Evolutionary conservation across 2,797 vertebrate species (phyloP).

Genomic region (Xerus rutilus): DNA sequence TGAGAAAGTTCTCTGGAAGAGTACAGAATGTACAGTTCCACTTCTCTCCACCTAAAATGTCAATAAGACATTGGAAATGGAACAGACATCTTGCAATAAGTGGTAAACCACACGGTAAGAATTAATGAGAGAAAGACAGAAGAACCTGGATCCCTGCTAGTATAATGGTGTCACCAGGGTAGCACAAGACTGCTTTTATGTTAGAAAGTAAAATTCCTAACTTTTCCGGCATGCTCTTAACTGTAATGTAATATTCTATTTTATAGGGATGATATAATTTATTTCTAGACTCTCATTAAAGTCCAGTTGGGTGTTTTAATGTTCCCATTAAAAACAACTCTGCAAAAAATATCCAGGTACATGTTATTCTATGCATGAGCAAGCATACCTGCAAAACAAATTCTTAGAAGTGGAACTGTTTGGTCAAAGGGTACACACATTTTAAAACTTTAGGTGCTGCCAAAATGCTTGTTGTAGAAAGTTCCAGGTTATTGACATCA

Average conservation of each 20-base stretch:
- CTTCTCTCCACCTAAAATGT: background rate
- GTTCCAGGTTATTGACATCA: background rate
- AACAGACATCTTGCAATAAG: background rate
- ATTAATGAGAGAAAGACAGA: background rate
- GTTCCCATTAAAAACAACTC: background rate
- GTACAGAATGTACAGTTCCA: background rate
- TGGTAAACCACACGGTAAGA: background rate
- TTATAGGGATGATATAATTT: background rate
- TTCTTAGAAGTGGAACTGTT: background rate
- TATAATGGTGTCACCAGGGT: background rate
- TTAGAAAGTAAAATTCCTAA: constrained; percentile 33
- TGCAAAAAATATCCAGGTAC: background rate
- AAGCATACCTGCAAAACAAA: background rate
- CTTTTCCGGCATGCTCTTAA: constrained; percentile 23
- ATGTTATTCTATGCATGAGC: background rate
- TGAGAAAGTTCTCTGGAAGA: background rate
- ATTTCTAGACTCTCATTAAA: background rate
- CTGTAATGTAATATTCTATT: background rate
- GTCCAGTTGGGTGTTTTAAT: background rate
- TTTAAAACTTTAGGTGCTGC: background rate
- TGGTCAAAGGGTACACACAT: background rate
- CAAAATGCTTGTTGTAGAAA: background rate
- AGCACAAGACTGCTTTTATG: background rate
- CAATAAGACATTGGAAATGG: background rate
- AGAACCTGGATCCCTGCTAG: background rate